Conservation (phyloP, 2,888 invertebrate species). For the Eristalis arbustorum region DNA sequence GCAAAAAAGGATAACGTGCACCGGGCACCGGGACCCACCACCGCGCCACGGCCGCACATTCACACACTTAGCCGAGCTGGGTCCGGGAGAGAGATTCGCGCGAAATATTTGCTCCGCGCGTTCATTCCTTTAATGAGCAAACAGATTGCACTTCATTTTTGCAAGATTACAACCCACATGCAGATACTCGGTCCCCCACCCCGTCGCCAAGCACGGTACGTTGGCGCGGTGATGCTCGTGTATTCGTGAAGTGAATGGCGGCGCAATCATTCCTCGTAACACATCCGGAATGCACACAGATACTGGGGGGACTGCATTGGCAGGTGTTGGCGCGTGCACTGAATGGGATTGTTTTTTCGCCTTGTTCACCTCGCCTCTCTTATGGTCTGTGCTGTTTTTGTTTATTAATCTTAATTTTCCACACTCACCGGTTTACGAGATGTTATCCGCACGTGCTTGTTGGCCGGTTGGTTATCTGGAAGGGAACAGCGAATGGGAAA, state of each 20-base stretch:
- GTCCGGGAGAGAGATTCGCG: constrained; percentile 16
- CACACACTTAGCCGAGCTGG: neutral
- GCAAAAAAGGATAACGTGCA: constrained; percentile 60
- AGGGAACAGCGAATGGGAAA: constrained; percentile 35
- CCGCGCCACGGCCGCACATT: neutral
- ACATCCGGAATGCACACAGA: constrained; percentile 58
- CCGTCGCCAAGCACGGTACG: neutral
- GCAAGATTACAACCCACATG: constrained; percentile 58
- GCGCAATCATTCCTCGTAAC: constrained; percentile 55
- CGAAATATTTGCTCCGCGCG: constrained; percentile 42
- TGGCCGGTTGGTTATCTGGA: constrained; percentile 49
- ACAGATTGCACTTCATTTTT: constrained; percentile 69
- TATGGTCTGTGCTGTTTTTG: neutral
- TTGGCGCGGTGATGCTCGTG: constrained; percentile 18
- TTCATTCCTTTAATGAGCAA: constrained; percentile 66
- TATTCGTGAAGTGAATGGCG: constrained; percentile 47
- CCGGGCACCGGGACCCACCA: neutral
- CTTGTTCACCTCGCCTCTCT: neutral
- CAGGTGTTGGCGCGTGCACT: constrained; percentile 70
- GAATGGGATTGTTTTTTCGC: constrained; percentile 50
- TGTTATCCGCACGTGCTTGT: constrained; percentile 62
- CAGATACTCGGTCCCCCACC: neutral
- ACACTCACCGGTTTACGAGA: constrained; percentile 65
- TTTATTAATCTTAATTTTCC: constrained; percentile 63
- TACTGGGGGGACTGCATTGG: constrained; percentile 49